phyloP scores from a whole-genome alignment of 2,113 vertebrate genomes.

The Campylorhamphus procurvoides region DNA sequence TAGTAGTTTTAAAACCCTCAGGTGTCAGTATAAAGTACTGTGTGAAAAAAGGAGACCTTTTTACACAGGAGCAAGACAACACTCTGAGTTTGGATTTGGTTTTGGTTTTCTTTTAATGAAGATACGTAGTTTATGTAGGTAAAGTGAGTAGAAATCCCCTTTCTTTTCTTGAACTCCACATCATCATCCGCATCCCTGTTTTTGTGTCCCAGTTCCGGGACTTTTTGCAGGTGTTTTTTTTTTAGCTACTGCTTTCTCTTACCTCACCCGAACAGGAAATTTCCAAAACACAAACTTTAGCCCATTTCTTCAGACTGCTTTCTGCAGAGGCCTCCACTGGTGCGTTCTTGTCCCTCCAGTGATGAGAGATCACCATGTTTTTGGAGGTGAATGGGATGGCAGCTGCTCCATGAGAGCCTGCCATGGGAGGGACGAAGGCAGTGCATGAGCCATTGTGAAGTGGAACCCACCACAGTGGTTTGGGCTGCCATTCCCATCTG shows the following conservation, averaged over 20 bases:
- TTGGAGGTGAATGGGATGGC: neutral
- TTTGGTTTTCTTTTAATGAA: neutral
- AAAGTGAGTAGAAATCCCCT: neutral
- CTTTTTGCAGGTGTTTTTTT: neutral
- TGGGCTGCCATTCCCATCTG: neutral
- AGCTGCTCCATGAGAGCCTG: neutral
- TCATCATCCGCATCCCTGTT: neutral
- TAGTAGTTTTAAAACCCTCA: neutral
- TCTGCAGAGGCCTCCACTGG: neutral
- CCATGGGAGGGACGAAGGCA: fast-evolving
- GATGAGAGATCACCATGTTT: fast-evolving
- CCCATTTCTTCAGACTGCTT: neutral
- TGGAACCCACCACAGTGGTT: fast-evolving
- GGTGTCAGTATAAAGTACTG: neutral
- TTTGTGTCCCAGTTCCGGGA: neutral
- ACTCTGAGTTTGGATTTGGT: neutral
- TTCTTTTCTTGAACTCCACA: neutral
- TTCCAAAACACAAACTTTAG: neutral
- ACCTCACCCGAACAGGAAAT: neutral
- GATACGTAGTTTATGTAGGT: neutral
- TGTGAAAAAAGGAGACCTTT: neutral
- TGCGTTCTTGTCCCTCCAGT: neutral
- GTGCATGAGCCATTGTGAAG: fast-evolving
- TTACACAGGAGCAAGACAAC: neutral
- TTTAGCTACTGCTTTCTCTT: neutral